Evolutionary conservation across 2,888 invertebrate species (phyloP), one percentile per base, ranked within the genome.

Genomic region (Glomeris marginata): DNA sequence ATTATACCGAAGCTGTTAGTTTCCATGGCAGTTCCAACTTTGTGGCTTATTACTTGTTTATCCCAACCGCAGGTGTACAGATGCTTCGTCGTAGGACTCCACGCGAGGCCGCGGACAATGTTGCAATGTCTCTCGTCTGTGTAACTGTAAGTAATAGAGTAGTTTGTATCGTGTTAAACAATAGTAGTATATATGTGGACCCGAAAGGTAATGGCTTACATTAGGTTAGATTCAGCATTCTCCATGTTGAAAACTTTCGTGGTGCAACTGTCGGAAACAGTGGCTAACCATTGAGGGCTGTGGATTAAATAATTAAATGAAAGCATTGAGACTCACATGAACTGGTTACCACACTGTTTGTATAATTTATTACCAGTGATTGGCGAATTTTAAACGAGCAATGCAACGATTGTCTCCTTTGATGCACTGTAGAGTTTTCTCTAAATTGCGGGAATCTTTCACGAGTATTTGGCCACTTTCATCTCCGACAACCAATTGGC

Each of bases 11-110:
- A 28, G 28, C 8, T 28, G 8, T 28, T 28, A 8, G 28, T 28
- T 28, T 28, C 28, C 28, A 28, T 28, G 4, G 28, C 28, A 8
- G 8, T 28, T 8, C 28, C 28, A 42, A 42, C 16, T 21, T 42
- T 20, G 43, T 42, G 43, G 21, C 43, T 15, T 5, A n/a, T 57
- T 34, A 74, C 61, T 57, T 64, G 63, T 54, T 68, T 69, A 60
- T 76, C 76, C 72, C 77, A 77, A 15, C 75, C 74, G 64, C 77
- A 77, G 2, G 76, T 72, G 56, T 72, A 71, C 50, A 78, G 66
- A 47, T 64, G 62, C 45, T 60, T 56, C 20, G 51, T 53, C 41
- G 66, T 63, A 38, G 70, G 62, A 52, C 63, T 60, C 77, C 77
- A 78, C 3, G 73, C 67, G 15, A 77, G 57, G 37, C 73, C 76